Percentiles rank a stretch among this genome's conserved stretches.
phyloP scores from a whole-genome alignment of 2,113 vertebrate species.

The Mastomys natalensis region DNA sequence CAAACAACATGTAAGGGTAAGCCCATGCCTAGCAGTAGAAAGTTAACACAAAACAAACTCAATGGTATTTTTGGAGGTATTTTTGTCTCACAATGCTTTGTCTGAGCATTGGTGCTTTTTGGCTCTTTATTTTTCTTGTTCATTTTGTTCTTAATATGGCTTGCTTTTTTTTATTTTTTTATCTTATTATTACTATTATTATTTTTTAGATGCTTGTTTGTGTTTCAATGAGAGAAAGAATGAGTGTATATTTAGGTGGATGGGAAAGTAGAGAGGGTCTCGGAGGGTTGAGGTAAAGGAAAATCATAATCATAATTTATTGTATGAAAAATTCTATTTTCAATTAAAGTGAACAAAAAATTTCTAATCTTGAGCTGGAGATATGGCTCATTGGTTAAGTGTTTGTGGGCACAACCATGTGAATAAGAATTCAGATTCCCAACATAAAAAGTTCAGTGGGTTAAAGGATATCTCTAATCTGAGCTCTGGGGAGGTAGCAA shows the following conservation, averaged over 20 bases:
- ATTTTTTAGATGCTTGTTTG: neutral
- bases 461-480: neutral
- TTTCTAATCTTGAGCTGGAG: neutral
- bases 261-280: neutral
- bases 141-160: neutral
- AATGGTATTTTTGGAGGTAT: neutral
- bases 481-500: neutral
- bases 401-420: neutral
- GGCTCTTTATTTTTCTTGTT: neutral
- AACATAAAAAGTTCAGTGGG: neutral
- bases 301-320: neutral
- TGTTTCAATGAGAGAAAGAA: neutral
- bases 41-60: neutral
- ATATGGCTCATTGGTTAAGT: neutral
- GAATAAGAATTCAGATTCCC: neutral
- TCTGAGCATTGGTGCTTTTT: neutral
- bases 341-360: neutral
- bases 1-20: neutral
- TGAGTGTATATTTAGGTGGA: neutral
- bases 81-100: neutral
- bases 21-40: neutral
- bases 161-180: neutral
- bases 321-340: neutral
- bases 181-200: neutral
- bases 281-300: neutral